Conservation (phyloP, 2,888 invertebrate species). For the Macrophya annulata region DNA sequence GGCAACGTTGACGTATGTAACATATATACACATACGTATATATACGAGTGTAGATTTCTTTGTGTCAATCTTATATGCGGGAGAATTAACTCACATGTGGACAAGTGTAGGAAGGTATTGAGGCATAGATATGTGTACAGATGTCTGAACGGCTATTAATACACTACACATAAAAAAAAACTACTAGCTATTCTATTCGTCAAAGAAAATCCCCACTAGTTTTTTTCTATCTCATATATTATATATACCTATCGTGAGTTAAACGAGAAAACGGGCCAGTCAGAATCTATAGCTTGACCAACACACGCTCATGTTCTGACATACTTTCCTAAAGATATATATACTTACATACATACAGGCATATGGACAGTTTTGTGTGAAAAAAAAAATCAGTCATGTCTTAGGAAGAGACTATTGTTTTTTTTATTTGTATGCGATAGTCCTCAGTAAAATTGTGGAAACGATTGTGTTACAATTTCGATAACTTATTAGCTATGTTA, state of each 20-base stretch:
- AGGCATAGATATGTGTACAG: not conserved
- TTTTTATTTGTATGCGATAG: too few relatives aligned
- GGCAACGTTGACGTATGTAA: not conserved
- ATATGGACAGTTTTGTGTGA: too few relatives aligned
- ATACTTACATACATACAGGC: too few relatives aligned
- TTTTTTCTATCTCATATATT: not conserved
- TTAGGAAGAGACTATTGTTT: too few relatives aligned
- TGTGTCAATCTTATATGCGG: not conserved
- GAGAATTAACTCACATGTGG: not conserved
- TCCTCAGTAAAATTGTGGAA: too few relatives aligned
- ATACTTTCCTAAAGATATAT: too few relatives aligned
- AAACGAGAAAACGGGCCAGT: not conserved
- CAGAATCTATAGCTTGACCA: not conserved
- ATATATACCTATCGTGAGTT: not conserved
- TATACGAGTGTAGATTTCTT: slow-evolving; percentile 2
- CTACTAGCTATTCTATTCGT: not conserved
- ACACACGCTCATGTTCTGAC: too few relatives aligned
- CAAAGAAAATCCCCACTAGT: not conserved
- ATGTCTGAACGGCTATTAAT: not conserved
- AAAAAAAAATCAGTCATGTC: too few relatives aligned
- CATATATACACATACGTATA: too few relatives aligned
- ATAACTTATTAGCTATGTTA: too few relatives aligned
- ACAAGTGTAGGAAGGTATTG: not conserved
- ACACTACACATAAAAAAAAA: not conserved
- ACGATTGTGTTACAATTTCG: too few relatives aligned